Conservation (phyloP, 2,797 vertebrate genomes). For the Chromis chromis region DNA sequence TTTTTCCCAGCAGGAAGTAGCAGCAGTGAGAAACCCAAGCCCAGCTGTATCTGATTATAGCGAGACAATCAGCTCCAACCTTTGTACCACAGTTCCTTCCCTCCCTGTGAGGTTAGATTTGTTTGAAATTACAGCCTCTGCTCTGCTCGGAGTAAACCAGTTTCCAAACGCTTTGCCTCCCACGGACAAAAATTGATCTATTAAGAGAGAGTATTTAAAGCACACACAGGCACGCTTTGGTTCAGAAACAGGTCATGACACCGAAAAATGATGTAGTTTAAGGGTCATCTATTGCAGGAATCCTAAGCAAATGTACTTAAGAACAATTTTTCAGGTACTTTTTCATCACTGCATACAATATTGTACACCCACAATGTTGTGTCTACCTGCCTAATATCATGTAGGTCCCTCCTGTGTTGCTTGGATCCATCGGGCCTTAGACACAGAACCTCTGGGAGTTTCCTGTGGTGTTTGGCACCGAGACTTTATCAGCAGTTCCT, state of each 20-base stretch:
- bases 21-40: not conserved
- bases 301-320: no score
- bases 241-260: not conserved
- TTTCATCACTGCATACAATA: no score
- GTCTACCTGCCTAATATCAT: no score
- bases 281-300: no score
- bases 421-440: no score
- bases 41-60: constrained; percentile 54
- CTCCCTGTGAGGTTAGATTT: constrained; percentile 2
- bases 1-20: constrained; percentile 59
- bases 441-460: no score
- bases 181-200: not conserved
- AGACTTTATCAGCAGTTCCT: no score
- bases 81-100: constrained; percentile 16
- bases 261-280: not conserved
- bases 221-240: not conserved
- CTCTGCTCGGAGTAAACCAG: constrained; percentile 3
- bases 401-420: no score
- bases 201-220: constrained; percentile 1
- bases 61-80: constrained; percentile 23
- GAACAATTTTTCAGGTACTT: no score
- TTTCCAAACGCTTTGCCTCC: not conserved
- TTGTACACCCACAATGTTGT: no score
- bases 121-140: not conserved
- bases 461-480: no score